Percentiles rank a stretch among this genome's conserved stretches.
Conservation (phyloP, 2,113 vertebrate genomes). For the Megatriorchis doriae region DNA sequence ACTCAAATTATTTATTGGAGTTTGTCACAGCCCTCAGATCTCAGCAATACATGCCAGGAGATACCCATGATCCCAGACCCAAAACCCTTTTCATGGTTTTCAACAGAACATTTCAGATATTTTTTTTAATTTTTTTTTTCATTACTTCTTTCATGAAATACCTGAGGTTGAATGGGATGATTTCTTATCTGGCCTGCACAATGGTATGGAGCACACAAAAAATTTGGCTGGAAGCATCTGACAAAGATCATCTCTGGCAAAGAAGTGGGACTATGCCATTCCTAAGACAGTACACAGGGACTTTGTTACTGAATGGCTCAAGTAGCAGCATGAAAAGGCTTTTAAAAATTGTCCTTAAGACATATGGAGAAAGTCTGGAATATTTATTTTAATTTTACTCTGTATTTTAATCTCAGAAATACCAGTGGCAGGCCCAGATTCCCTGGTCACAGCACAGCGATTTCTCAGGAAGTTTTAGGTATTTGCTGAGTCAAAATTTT, state of each 20-base stretch:
- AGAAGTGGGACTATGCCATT: background rate
- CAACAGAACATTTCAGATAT: background rate
- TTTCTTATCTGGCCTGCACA: background rate
- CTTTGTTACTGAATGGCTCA: background rate
- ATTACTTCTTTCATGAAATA: background rate
- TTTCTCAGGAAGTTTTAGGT: background rate
- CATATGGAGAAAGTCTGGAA: background rate
- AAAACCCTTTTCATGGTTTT: background rate
- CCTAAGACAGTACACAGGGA: background rate
- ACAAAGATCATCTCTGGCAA: background rate
- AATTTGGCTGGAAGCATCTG: background rate
- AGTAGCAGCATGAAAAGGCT: background rate
- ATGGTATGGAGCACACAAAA: background rate
- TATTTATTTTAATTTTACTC: background rate
- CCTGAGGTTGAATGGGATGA: background rate
- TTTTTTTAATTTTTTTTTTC: background rate
- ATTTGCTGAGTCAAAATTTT: background rate
- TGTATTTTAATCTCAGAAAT: background rate
- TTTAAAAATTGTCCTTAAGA: background rate
- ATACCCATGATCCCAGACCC: background rate
- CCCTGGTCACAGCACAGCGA: background rate
- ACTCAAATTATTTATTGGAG: background rate
- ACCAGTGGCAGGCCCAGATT: background rate
- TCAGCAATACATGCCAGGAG: background rate
- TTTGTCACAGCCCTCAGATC: background rate